Evolutionary conservation across 1,140 invertebrate genomes (phyloP).

Genomic region (Daktulosphaira vitifoliae): DNA sequence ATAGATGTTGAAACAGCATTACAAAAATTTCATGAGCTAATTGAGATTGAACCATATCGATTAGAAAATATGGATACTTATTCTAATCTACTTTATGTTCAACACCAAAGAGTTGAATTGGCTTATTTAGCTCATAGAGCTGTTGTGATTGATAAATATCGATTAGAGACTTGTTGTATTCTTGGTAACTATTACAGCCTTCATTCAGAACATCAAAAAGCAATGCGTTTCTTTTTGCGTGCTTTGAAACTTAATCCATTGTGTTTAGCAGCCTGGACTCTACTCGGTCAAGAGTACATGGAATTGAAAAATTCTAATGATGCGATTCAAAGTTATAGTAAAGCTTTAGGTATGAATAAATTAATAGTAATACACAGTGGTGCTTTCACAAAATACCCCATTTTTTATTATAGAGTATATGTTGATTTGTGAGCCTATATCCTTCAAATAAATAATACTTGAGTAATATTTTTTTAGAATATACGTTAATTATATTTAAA

Average conservation of each 20-base stretch:
- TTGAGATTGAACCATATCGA: constrained; percentile 80
- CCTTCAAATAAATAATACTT: not conserved
- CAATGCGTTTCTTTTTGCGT: constrained; percentile 91
- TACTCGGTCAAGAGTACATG: constrained; percentile 99
- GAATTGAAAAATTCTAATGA: constrained; percentile 97
- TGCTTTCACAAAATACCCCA: not conserved
- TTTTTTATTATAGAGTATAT: not conserved
- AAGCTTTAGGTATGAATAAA: constrained; percentile 72
- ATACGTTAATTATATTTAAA: no score
- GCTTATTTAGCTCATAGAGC: constrained; percentile 88
- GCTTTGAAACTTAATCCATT: constrained; percentile 90
- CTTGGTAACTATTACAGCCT: constrained; percentile 98
- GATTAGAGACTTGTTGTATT: constrained; percentile 95
- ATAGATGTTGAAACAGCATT: constrained; percentile 85
- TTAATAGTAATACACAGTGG: not conserved
- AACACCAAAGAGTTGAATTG: constrained; percentile 85
- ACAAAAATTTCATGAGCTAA: constrained; percentile 68
- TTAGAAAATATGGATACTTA: constrained; percentile 93
- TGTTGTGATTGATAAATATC: constrained; percentile 91
- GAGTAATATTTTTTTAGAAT: not conserved
- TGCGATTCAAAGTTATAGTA: constrained; percentile 92
- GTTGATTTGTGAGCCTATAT: not conserved
- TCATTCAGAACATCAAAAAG: constrained; percentile 90
- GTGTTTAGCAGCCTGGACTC: constrained; percentile 91
- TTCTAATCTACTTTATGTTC: constrained; percentile 92